A percentile compares a stretch with the other conserved stretches of the same genome.
These are phyloP conservation scores for Gymnoscelis rufifasciata DNA, from an alignment of 2,888 invertebrate genomes.

Conservation along the genomic window DNA sequence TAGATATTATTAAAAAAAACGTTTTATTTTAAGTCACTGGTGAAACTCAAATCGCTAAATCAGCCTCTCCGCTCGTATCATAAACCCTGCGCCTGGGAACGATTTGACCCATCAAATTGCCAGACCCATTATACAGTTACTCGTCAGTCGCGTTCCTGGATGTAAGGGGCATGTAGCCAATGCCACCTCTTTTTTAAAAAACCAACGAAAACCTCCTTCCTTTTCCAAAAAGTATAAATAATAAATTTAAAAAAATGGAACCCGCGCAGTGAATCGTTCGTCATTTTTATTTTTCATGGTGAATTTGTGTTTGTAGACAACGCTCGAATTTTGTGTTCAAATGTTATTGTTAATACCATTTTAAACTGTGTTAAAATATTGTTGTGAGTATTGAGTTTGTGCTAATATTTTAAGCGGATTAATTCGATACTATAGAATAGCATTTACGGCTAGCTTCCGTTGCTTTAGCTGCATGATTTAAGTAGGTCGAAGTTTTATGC, in stretches of 20 bases:
- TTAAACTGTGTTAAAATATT: slow-evolving; percentile 30
- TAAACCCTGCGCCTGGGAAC: slow-evolving; percentile 54
- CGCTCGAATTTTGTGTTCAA: slow-evolving; percentile 20
- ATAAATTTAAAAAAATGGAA: slow-evolving; percentile 32
- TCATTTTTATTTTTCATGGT: slow-evolving; percentile 14
- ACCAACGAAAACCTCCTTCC: slow-evolving; percentile 24
- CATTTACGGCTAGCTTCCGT: too few species aligned
- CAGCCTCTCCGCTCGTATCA: slow-evolving; percentile 49
- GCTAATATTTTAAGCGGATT: background rate
- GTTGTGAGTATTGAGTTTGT: slow-evolving; percentile 30
- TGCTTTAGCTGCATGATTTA: too few species aligned
- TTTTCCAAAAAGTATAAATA: slow-evolving; percentile 18
- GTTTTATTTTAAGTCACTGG: too few species aligned
- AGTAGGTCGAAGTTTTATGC: too few species aligned
- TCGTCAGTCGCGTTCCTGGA: slow-evolving; percentile 60
- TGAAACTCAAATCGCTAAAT: slow-evolving; percentile 32
- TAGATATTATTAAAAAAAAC: too few species aligned
- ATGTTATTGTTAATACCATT: slow-evolving; percentile 31
- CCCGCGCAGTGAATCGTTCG: slow-evolving; percentile 19
- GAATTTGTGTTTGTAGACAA: slow-evolving; percentile 13
- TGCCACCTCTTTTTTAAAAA: slow-evolving; percentile 30
- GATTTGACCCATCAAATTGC: slow-evolving; percentile 67
- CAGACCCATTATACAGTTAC: slow-evolving; percentile 68
- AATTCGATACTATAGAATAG: too few species aligned
- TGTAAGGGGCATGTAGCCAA: slow-evolving; percentile 51